phyloP scores from a whole-genome alignment of 2,888 invertebrate genomes.

The Arrhopalites spinosus region DNA sequence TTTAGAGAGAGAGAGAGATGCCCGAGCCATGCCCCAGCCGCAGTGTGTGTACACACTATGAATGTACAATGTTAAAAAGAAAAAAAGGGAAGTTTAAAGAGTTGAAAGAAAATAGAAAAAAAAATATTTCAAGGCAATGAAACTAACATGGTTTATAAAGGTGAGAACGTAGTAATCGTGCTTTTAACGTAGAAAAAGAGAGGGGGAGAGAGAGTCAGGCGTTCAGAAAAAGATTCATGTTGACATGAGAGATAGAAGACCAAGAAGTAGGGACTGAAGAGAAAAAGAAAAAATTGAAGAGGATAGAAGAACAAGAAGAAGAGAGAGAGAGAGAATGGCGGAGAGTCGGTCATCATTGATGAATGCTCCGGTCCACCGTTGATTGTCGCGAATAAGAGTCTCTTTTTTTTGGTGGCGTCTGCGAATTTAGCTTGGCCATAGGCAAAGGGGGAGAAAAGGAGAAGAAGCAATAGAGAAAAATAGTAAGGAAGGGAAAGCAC shows the following conservation, averaged over 20 bases:
- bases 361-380: conserved; percentile 40
- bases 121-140: too few species aligned
- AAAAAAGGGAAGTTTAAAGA: neutral
- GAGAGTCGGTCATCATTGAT: conserved; percentile 37
- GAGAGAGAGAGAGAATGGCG: conserved; percentile 13
- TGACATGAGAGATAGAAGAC: conserved; percentile 12
- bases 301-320: neutral
- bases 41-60: too few species aligned
- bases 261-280: neutral
- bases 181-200: conserved; percentile 24
- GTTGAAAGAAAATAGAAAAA: neutral
- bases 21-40: too few species aligned
- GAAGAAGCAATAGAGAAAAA: too few species aligned
- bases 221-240: conserved; percentile 19
- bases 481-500: neutral
- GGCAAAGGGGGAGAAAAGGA: too few species aligned
- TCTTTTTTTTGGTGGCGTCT: conserved; percentile 39
- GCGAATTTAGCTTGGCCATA: conserved; percentile 44
- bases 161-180: conserved; percentile 30
- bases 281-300: conserved; percentile 3
- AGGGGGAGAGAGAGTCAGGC: neutral
- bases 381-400: conserved; percentile 39
- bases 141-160: too few species aligned
- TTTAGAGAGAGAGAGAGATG: too few species aligned
- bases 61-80: neutral